phyloP scores from a whole-genome alignment of 1,140 invertebrate genomes.

The Danaus melanippus region DNA sequence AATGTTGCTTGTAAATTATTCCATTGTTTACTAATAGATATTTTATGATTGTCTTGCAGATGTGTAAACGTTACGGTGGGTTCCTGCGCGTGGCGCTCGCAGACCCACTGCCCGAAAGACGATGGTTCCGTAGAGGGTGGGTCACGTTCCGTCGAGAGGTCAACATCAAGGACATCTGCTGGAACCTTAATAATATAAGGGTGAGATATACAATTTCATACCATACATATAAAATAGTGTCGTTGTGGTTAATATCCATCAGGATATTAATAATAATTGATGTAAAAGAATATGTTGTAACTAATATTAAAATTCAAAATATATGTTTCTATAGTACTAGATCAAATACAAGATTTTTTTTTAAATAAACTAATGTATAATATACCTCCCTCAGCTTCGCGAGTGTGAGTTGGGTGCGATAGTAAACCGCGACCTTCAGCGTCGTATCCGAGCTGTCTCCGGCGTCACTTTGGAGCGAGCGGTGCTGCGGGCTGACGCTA shows the following conservation, averaged over 20 bases:
- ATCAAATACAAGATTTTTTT: too few relatives aligned
- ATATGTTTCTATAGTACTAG: too few relatives aligned
- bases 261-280: too few relatives aligned
- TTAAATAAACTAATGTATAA: background rate
- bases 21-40: background rate
- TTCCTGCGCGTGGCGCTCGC: constrained; percentile 97
- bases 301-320: too few relatives aligned
- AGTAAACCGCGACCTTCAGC: constrained; percentile 93
- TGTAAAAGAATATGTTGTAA: too few relatives aligned
- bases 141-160: constrained; percentile 97
- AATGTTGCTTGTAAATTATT: background rate
- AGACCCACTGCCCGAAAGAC: constrained; percentile 94
- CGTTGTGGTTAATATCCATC: too few relatives aligned
- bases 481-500: constrained; percentile 93
- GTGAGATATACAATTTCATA: constrained; percentile 58
- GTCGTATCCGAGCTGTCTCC: constrained; percentile 93
- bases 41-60: constrained; percentile 67
- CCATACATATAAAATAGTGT: too few relatives aligned
- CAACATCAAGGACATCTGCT: constrained; percentile 99
- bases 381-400: constrained; percentile 75
- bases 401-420: constrained; percentile 95
- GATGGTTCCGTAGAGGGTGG: constrained; percentile 98
- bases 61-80: constrained; percentile 95
- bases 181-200: constrained; percentile 97
- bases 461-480: constrained; percentile 93